Conservation (phyloP, 2,888 invertebrate genomes). For the Luperina testacea region DNA sequence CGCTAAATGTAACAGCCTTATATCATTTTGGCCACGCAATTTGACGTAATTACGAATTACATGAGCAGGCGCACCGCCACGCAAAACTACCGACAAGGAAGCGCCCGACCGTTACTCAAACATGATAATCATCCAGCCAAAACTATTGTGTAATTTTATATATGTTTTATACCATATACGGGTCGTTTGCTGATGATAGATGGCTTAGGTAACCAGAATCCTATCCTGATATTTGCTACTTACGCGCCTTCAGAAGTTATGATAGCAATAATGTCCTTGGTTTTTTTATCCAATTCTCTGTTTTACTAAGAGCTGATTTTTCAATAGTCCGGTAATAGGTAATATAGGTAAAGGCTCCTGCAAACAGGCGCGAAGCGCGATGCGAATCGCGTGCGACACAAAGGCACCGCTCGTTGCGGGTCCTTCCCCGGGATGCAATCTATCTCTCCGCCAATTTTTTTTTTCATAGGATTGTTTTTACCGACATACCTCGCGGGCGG, state of each 20-base stretch:
- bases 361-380: too few relatives aligned
- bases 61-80: slow-evolving; percentile 74
- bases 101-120: slow-evolving; percentile 71
- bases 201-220: slow-evolving; percentile 27
- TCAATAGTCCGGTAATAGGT: neutral
- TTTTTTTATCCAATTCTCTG: neutral
- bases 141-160: slow-evolving; percentile 73
- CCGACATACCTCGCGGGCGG: too few relatives aligned
- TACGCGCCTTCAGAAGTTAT: slow-evolving; percentile 40
- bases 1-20: slow-evolving; percentile 83
- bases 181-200: slow-evolving; percentile 32
- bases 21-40: slow-evolving; percentile 87
- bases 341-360: too few relatives aligned
- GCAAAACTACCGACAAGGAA: slow-evolving; percentile 76
- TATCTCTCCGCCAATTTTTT: too few relatives aligned
- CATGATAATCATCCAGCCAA: slow-evolving; percentile 77
- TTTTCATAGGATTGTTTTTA: too few relatives aligned
- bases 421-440: too few relatives aligned
- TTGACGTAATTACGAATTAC: slow-evolving; percentile 88
- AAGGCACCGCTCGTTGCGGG: too few relatives aligned
- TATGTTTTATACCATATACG: slow-evolving; percentile 34
- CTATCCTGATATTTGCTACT: neutral
- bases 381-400: too few relatives aligned
- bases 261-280: slow-evolving; percentile 34
- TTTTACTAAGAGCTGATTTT: neutral